Evolutionary conservation across 2,113 vertebrate genomes (phyloP), one percentile per base, ranked within the genome.

Genomic region (Taurulus bubalis): DNA sequence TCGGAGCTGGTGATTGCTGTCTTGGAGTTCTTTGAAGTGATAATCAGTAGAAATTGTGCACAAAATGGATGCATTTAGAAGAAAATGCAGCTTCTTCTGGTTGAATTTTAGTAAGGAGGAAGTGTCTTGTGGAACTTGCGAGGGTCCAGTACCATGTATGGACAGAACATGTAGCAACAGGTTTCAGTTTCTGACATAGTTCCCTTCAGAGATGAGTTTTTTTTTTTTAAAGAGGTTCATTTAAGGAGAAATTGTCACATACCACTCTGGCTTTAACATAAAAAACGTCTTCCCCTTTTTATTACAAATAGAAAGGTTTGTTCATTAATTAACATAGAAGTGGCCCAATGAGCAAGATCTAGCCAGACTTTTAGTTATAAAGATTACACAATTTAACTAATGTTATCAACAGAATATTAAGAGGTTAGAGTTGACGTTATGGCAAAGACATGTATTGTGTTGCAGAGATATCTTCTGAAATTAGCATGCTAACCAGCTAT

Each of bases 21-120:
- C 12, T 22, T 0, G 20, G 36, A 30, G 47, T 62, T 42, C 24
- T 9, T 12, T 51, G 15, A 32, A 53, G 5, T 51, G 3, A n/a
- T 2, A 71, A 38, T 38, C 10, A 18, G 15, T 38, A 7, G 30
- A 64, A 24, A 22, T 40, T 16, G 6, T 3, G 4, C 9, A 38
- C 14, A 64, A 22, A 26, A 28, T 49, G 1, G 2, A 40, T 14
- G 2, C 18, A 6, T 36, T 34, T 47, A 15, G 10, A 30, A 30
- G 14, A 67, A 75, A 42, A 1, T 22, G 36, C n/a, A 11, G 45
- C 38, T 38, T 20, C 22, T 47, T 79, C 3, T 56, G 15, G 1
- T 75, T 69, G n/a, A 64, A n/a, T 78, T 70, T 30, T 22, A 71
- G 70, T 70, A 72, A 85, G 24, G 69, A 76, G 85, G 75, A 91